Evolutionary conservation across 2,113 vertebrate species (phyloP), one percentile per base, ranked within the genome.

Genomic region (Gallinago paraguaiae): DNA sequence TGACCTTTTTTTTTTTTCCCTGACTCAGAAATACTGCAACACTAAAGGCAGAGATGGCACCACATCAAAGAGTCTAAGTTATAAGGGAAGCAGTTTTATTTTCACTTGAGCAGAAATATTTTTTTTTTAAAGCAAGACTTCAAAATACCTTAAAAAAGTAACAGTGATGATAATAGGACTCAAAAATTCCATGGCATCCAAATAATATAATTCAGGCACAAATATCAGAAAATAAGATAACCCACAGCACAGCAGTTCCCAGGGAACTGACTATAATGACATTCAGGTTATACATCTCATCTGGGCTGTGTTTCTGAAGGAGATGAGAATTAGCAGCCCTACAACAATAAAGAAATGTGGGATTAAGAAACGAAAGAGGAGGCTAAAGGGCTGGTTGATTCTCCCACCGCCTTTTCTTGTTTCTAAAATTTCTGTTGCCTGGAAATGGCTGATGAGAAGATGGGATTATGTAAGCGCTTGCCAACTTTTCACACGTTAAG

Each of bases 381-480:
- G 60, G 45, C 39, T 57, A 88, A 90, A 75, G 17, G 77, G 45
- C 22, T 0, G 5, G 45, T 31, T 0, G 0, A 65, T 91, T 91
- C 74, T 93, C 72, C 59, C 76, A 79, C n/a, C 0, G 5, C 82
- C 24, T 86, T 84, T 78, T 45, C 90, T 86, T 69, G 61, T 57
- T 93, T 61, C 70, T 84, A 54, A 78, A 56, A 82, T 84, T 87
- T 89, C 83, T 69, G 95, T 87, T 96, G 95, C 86, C 90, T 93
- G 83, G 88, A 96, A 97, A 94, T 96, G 90, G 67, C 86, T 93
- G 92, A 65, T n/a, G 92, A 93, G 83, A 89, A 90, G 85, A 79
- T 0, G 1, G 93, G 87, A 94, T 97, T 95, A 94, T 84, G n/a
- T 57, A 82, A 93, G 64, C 0, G 0, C 74, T 90, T 94, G 92